Evolutionary conservation across 1,140 invertebrate species (phyloP).

Genomic region (Vollenhovia emeryi): DNA sequence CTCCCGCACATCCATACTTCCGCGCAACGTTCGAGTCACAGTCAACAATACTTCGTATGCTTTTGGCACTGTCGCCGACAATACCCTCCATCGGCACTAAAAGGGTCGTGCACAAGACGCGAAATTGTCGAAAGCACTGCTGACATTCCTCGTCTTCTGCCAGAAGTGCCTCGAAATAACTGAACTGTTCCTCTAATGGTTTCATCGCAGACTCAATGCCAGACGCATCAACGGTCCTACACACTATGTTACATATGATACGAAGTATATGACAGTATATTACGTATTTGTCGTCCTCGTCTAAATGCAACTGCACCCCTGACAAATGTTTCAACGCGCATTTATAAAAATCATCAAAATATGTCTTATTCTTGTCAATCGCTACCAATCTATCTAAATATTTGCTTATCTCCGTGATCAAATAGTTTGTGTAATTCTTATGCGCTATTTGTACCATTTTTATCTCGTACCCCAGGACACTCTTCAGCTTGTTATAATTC

Average conservation of each 20-base stretch:
- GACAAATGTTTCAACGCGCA: neutral
- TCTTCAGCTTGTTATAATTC: conserved; percentile 41
- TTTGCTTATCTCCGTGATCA: conserved; percentile 39
- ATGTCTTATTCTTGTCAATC: neutral
- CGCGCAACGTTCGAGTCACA: conserved; percentile 44
- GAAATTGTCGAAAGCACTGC: conserved; percentile 67
- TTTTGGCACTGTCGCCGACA: neutral
- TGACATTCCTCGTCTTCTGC: conserved; percentile 62
- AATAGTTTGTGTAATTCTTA: conserved; percentile 41
- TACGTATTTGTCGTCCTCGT: conserved; percentile 6
- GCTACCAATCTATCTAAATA: neutral
- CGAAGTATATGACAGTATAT: conserved; percentile 8
- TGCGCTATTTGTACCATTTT: conserved; percentile 47
- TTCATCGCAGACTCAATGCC: neutral
- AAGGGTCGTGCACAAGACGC: conserved; percentile 55
- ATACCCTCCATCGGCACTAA: conserved; percentile 61
- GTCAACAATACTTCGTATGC: conserved; percentile 31
- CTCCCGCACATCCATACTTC: conserved; percentile 43
- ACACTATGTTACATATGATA: neutral
- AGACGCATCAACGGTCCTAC: neutral
- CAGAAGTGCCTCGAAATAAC: conserved; percentile 50
- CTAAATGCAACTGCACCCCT: neutral
- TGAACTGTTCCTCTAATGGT: conserved; percentile 15
- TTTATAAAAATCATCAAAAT: conserved; percentile 37
- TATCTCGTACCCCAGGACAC: conserved; percentile 44